Conservation (phyloP, 1,140 invertebrate genomes). For the Drosophila nebulosa region DNA sequence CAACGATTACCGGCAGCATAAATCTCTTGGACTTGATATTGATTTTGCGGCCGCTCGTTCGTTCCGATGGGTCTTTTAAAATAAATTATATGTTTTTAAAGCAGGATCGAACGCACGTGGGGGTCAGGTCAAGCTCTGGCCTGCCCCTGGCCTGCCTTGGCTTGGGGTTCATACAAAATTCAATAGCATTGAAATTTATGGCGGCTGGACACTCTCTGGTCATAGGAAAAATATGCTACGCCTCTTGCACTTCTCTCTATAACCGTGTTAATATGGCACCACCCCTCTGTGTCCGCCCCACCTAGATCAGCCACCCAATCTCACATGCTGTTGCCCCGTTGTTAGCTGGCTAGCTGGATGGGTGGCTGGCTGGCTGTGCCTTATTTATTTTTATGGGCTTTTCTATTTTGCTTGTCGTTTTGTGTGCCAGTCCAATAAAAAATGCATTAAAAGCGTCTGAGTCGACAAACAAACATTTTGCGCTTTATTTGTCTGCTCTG, state of each 20-base stretch:
- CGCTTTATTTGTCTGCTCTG: constrained; percentile 46
- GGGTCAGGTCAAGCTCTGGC: constrained; percentile 18
- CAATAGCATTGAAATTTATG: constrained; percentile 76
- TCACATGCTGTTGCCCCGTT: background rate
- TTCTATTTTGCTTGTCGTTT: constrained; percentile 74
- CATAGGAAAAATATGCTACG: constrained; percentile 64
- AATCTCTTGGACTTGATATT: constrained; percentile 64
- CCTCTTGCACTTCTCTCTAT: constrained; percentile 31
- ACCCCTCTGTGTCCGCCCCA: too few species aligned
- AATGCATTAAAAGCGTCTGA: constrained; percentile 78
- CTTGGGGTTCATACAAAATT: constrained; percentile 66
- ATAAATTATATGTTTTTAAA: constrained; percentile 78
- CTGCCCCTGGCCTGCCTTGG: background rate
- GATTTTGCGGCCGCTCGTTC: constrained; percentile 42
- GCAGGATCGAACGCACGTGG: constrained; percentile 48
- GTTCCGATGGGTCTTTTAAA: constrained; percentile 71
- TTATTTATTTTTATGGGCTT: constrained; percentile 79
- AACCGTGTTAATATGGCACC: constrained; percentile 61
- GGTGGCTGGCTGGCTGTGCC: constrained; percentile 23
- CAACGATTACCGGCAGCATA: constrained; percentile 71
- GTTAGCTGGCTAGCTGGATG: background rate
- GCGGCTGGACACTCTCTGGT: constrained; percentile 66
- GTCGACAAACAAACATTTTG: constrained; percentile 50
- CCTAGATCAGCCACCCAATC: background rate
- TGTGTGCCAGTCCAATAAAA: constrained; percentile 71